Conservation (phyloP, 2,113 vertebrate species). For the Entelurus aequoreus region DNA sequence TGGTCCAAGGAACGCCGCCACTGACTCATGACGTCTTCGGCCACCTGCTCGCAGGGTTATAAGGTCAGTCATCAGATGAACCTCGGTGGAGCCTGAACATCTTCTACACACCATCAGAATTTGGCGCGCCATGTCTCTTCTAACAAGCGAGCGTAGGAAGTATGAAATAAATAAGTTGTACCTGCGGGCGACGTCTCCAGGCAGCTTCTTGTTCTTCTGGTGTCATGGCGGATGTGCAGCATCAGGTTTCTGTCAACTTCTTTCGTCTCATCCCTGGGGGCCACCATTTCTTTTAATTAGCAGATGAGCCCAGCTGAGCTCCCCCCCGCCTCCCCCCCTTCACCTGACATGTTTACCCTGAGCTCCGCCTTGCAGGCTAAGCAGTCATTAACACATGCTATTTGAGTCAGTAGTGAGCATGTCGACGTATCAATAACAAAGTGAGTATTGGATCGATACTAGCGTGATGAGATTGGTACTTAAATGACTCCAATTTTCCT, state of each 20-base stretch:
- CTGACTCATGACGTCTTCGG: constrained; percentile 51
- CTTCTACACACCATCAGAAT: too few species aligned
- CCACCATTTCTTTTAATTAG: constrained; percentile 37
- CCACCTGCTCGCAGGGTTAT: background rate
- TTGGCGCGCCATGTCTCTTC: too few species aligned
- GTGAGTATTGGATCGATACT: too few species aligned
- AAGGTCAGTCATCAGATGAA: too few species aligned
- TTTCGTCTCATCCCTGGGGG: constrained; percentile 18
- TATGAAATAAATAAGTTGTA: background rate
- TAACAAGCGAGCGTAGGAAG: too few species aligned
- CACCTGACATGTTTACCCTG: background rate
- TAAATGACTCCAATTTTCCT: too few species aligned
- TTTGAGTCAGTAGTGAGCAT: too few species aligned
- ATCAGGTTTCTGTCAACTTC: background rate
- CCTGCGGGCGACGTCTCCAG: constrained; percentile 9
- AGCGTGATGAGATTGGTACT: too few species aligned
- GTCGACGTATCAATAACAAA: too few species aligned
- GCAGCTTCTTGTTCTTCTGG: constrained; percentile 11
- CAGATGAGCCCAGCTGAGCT: constrained; percentile 28
- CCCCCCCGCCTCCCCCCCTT: background rate
- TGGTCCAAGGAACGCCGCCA: constrained; percentile 64
- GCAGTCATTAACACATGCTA: too few species aligned
- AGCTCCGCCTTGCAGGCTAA: constrained; percentile 4
- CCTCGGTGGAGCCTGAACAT: too few species aligned
- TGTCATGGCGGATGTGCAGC: constrained; percentile 1